A percentile compares a stretch with the other conserved stretches of the same genome.
phyloP scores from a whole-genome alignment of 2,113 vertebrate species.

The Acanthisitta chloris region DNA sequence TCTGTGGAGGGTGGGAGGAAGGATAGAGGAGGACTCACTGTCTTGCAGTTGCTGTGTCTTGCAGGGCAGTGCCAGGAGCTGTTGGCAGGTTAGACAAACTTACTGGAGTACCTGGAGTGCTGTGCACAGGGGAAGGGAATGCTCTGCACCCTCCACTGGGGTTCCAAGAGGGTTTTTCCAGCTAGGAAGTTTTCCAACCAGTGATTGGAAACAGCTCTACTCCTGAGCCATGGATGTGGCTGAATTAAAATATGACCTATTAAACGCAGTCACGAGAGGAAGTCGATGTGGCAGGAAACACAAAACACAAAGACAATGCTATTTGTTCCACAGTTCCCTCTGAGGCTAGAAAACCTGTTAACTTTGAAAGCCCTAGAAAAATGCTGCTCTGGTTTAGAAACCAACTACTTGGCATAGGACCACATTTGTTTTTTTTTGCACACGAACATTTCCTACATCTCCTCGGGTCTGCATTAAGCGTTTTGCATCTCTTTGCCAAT shows the following conservation, averaged over 20 bases:
- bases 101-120: conserved; percentile 53
- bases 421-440: conserved; percentile 59
- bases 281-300: conserved; percentile 65
- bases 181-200: conserved; percentile 71
- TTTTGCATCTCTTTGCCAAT: conserved; percentile 98
- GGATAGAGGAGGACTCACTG: background rate
- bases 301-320: conserved; percentile 67
- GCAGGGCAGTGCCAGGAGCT: conserved; percentile 4
- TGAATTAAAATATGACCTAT: conserved; percentile 50
- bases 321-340: conserved; percentile 67
- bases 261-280: conserved; percentile 61
- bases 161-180: conserved; percentile 43
- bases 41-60: background rate
- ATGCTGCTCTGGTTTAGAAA: conserved; percentile 74
- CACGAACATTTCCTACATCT: background rate
- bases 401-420: conserved; percentile 74
- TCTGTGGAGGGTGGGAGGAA: conserved; percentile 12
- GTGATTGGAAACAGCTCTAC: conserved; percentile 17
- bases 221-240: conserved; percentile 30
- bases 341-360: conserved; percentile 76
- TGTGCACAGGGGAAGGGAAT: background rate
- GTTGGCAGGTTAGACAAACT: conserved; percentile 36
- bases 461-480: conserved; percentile 70
- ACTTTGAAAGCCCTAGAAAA: conserved; percentile 78
- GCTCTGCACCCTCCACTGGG: conserved; percentile 18